Percentiles rank a stretch among this genome's conserved stretches.
These are phyloP conservation scores for Tachystola acroxantha DNA, from an alignment of 2,888 invertebrate species.

Conservation along the genomic window DNA sequence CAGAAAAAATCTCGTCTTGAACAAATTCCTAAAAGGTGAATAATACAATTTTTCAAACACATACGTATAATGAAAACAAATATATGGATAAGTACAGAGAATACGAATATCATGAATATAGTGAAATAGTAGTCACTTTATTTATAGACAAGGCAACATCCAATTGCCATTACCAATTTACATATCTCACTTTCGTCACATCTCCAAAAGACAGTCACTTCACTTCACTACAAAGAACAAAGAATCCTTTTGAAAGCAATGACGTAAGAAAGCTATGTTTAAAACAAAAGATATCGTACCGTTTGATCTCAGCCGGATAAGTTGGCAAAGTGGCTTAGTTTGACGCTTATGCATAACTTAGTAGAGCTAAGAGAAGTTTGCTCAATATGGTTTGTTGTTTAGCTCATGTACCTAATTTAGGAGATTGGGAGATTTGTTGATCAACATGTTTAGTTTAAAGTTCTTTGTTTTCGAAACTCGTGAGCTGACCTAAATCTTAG, in stretches of 20 bases:
- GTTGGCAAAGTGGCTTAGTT: conserved; percentile 24
- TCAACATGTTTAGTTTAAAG: no score
- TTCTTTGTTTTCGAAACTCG: no score
- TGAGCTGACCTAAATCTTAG: no score
- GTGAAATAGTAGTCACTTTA: no score
- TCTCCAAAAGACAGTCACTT: not conserved
- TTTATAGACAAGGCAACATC: not conserved
- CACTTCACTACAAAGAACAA: conserved; percentile 1
- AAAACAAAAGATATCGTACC: conserved; percentile 14
- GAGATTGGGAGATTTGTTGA: conserved; percentile 1
- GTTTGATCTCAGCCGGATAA: conserved; percentile 16
- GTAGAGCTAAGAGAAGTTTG: conserved; percentile 17
- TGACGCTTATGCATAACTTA: conserved; percentile 15
- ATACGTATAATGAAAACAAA: no score
- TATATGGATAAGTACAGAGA: no score
- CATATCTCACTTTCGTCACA: not conserved
- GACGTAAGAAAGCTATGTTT: conserved; percentile 3
- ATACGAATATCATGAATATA: no score
- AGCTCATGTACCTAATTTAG: conserved; percentile 12
- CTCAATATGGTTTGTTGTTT: conserved; percentile 19
- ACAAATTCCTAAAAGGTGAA: no score
- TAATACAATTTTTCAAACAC: no score
- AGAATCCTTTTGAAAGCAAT: not conserved
- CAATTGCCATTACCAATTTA: not conserved
- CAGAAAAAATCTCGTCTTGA: no score